Evolutionary conservation across 64 coral and sea anemone species (phyloP).

Genomic region (Exaiptasia diaphana): DNA sequence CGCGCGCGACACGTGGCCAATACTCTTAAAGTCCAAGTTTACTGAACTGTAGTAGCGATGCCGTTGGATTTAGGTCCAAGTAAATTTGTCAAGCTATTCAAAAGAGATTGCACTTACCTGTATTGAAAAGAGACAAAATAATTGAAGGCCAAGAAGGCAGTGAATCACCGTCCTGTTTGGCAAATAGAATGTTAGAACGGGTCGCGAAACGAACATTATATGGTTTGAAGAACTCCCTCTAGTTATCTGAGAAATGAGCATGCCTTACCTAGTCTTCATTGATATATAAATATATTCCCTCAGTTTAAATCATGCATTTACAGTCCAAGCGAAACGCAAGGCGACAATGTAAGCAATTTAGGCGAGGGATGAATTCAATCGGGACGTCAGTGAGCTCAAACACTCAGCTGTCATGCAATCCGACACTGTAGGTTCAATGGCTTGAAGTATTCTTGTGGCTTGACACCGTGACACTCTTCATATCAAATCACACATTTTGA

Average conservation of each 20-base stretch:
- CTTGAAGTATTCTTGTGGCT: not conserved
- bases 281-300: not conserved
- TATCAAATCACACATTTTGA: slow-evolving; percentile 4
- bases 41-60: too few relatives aligned
- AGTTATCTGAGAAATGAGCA: too few relatives aligned
- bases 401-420: not conserved
- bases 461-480: not conserved
- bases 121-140: slow-evolving; percentile 1
- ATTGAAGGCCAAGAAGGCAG: slow-evolving; percentile 18
- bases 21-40: too few relatives aligned
- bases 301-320: not conserved
- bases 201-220: too few relatives aligned
- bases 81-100: too few relatives aligned
- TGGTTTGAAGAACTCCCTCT: too few relatives aligned
- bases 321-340: not conserved
- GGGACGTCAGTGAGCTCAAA: not conserved
- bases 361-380: too few relatives aligned
- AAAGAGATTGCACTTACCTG: too few relatives aligned
- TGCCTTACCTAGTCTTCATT: slow-evolving; percentile 12
- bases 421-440: not conserved
- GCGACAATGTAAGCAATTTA: too few relatives aligned
- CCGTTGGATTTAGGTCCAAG: too few relatives aligned
- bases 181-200: not conserved
- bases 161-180: slow-evolving; percentile 32
- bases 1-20: too few relatives aligned